These are phyloP conservation scores for Callopanchax toddi DNA, from an alignment of 2,113 vertebrate species.

Conservation along the genomic window DNA sequence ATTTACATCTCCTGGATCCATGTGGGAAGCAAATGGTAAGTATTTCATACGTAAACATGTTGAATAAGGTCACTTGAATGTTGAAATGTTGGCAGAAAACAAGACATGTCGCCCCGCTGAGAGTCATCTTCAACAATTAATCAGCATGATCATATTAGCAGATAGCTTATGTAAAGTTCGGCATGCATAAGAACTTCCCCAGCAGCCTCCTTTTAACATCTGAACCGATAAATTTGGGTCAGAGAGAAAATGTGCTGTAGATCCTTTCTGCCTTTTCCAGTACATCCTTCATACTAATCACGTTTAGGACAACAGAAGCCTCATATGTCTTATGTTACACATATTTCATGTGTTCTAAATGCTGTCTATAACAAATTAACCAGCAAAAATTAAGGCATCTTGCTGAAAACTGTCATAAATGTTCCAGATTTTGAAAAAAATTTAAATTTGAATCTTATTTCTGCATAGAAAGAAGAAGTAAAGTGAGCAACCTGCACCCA, in stretches of 20 bases:
- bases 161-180: constrained; percentile 21
- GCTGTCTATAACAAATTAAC: no score
- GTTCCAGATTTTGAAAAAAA: no score
- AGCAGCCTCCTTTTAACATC: constrained; percentile 39
- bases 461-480: background rate
- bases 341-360: no score
- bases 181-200: constrained; percentile 57
- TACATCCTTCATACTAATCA: no score
- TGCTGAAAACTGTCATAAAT: no score
- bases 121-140: constrained; percentile 15
- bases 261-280: background rate
- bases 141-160: constrained; percentile 16
- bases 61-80: constrained; percentile 65
- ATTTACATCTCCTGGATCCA: constrained; percentile 50
- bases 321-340: no score
- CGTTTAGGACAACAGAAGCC: no score
- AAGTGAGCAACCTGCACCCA: background rate
- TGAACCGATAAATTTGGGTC: background rate
- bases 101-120: no score
- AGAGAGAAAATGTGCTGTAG: constrained; percentile 3
- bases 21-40: constrained; percentile 39
- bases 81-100: constrained; percentile 33
- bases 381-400: no score
- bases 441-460: background rate
- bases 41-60: constrained; percentile 58